Evolutionary conservation across 2,113 vertebrate genomes (phyloP).

Genomic region (Chiloscyllium plagiosum): DNA sequence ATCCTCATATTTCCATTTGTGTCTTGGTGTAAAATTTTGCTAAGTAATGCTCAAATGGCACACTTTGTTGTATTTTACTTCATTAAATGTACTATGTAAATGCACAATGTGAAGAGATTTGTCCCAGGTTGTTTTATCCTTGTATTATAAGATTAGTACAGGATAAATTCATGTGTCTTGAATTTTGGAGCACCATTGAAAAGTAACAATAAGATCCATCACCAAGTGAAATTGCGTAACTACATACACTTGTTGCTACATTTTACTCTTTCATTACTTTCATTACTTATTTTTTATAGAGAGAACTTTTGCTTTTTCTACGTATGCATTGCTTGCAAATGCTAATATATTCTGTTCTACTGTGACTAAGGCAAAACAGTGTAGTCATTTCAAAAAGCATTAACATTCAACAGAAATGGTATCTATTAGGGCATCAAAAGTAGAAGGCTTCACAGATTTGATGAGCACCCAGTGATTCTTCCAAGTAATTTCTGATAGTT

Average conservation of each 20-base stretch:
- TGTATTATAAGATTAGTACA: background rate
- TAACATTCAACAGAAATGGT: background rate
- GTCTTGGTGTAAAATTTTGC: too few species aligned
- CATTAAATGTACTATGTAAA: background rate
- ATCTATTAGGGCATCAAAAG: background rate
- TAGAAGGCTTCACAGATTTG: background rate
- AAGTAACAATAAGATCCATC: background rate
- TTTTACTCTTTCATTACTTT: background rate
- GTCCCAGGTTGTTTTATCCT: background rate
- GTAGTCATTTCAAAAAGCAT: background rate
- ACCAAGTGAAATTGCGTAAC: background rate
- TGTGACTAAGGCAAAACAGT: background rate
- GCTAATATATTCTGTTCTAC: background rate
- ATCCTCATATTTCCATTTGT: too few species aligned
- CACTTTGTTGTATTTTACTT: too few species aligned
- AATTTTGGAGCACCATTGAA: background rate
- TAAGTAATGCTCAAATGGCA: too few species aligned
- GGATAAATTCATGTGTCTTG: background rate
- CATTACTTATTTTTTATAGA: background rate
- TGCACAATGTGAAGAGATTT: background rate
- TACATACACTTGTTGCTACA: background rate
- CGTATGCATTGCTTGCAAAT: background rate
- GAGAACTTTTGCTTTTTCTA: background rate
- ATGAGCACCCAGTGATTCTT: background rate
- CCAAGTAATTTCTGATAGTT: background rate